Evolutionary conservation across 2,113 vertebrate species (phyloP).

Genomic region (Tauraco erythrolophus): DNA sequence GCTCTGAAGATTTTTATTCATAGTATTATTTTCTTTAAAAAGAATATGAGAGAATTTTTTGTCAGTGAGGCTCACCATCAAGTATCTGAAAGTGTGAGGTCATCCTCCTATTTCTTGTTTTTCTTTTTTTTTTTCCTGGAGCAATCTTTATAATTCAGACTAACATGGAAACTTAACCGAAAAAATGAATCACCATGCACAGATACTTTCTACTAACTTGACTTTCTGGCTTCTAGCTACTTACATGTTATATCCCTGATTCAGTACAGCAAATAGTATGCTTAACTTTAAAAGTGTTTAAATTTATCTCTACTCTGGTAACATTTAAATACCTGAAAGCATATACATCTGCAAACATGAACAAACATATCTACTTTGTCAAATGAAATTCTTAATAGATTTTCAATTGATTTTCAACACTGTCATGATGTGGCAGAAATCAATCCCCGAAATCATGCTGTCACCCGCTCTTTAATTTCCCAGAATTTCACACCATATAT

Average conservation of each 20-base stretch:
- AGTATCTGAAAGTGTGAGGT: not conserved
- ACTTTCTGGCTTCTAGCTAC: not conserved
- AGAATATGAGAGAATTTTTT: not conserved
- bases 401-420: not conserved
- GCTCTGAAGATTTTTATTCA: not conserved
- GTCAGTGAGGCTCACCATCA: not conserved
- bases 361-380: not conserved
- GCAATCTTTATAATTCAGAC: not conserved
- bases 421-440: not conserved
- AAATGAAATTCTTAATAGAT: not conserved
- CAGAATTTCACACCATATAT: not conserved
- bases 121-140: not conserved
- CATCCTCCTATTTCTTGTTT: not conserved
- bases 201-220: not conserved
- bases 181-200: not conserved
- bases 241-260: not conserved
- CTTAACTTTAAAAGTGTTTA: not conserved
- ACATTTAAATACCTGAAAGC: not conserved
- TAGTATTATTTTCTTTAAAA: not conserved
- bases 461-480: not conserved
- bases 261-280: not conserved
- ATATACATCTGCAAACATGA: not conserved
- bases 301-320: not conserved
- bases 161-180: not conserved
- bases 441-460: not conserved